Percentiles rank a stretch among this genome's conserved stretches.
These are phyloP conservation scores for Psophia crepitans DNA, from an alignment of 2,113 vertebrate genomes.

Conservation along the genomic window DNA sequence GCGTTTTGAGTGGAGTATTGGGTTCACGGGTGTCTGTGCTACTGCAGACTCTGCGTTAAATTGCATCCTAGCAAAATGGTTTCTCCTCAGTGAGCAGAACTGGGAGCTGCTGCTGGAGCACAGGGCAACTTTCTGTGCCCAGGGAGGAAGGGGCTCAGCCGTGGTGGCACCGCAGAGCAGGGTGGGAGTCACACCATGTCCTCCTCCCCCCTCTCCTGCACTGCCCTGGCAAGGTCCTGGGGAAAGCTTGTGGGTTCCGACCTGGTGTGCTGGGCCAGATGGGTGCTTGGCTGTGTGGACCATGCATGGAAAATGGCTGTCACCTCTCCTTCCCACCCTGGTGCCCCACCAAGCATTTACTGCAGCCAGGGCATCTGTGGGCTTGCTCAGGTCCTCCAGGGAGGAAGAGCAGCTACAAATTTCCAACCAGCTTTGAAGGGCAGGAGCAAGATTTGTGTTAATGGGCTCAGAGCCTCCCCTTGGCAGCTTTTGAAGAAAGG, in stretches of 20 bases:
- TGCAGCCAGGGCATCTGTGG: rapidly evolving
- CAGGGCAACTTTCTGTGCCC: not conserved
- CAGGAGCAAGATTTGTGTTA: not conserved
- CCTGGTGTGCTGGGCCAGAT: not conserved
- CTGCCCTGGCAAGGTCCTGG: not conserved
- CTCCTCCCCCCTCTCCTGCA: not conserved
- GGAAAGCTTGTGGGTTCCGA: not conserved
- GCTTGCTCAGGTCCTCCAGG: not conserved
- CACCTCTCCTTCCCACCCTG: not conserved
- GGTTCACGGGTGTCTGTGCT: not conserved
- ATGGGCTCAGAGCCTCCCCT: not conserved
- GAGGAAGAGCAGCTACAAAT: not conserved
- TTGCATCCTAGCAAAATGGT: not conserved
- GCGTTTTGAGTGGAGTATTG: not conserved
- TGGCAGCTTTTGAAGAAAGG: not conserved
- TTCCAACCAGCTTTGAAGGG: not conserved
- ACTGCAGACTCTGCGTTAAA: not conserved
- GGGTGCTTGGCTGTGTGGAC: not conserved
- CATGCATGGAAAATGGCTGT: rapidly evolving
- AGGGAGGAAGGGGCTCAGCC: not conserved
- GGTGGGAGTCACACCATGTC: too few species aligned
- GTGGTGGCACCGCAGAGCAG: not conserved
- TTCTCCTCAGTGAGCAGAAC: not conserved
- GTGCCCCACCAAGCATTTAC: not conserved
- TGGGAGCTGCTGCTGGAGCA: not conserved